Conservation (phyloP, 2,797 vertebrate species). For the Hoplostethus atlanticus region DNA sequence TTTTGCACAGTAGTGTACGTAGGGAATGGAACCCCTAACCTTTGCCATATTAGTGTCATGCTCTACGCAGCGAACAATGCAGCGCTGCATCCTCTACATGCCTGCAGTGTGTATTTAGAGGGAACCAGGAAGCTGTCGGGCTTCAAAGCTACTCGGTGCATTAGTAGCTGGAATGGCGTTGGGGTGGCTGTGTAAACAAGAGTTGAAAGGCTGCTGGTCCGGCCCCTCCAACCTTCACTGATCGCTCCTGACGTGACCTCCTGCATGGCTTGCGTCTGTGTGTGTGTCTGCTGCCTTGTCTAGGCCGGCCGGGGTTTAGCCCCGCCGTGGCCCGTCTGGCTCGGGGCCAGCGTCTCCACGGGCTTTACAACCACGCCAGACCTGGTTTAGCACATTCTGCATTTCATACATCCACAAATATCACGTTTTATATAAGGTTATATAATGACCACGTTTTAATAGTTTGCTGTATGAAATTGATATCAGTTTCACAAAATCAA, state of each 20-base stretch:
- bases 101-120: neutral
- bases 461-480: no score
- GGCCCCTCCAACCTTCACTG: slow-evolving; percentile 62
- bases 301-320: slow-evolving; percentile 50
- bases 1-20: no score
- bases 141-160: neutral
- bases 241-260: slow-evolving; percentile 71
- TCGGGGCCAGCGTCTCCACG: slow-evolving; percentile 47
- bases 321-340: slow-evolving; percentile 67
- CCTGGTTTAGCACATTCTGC: no score
- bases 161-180: slow-evolving; percentile 18
- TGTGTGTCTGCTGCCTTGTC: slow-evolving; percentile 62
- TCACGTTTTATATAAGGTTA: no score
- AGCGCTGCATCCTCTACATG: neutral
- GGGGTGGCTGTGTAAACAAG: slow-evolving; percentile 40
- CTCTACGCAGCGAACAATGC: neutral
- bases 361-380: slow-evolving; percentile 36
- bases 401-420: no score
- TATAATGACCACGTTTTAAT: no score
- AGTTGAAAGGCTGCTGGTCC: slow-evolving; percentile 63
- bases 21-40: no score
- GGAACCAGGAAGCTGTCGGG: neutral
- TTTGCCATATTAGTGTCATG: neutral
- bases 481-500: no score
- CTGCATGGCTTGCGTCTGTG: slow-evolving; percentile 69